Conservation (phyloP, 2,113 vertebrate genomes). For the Glareola pratincola region DNA sequence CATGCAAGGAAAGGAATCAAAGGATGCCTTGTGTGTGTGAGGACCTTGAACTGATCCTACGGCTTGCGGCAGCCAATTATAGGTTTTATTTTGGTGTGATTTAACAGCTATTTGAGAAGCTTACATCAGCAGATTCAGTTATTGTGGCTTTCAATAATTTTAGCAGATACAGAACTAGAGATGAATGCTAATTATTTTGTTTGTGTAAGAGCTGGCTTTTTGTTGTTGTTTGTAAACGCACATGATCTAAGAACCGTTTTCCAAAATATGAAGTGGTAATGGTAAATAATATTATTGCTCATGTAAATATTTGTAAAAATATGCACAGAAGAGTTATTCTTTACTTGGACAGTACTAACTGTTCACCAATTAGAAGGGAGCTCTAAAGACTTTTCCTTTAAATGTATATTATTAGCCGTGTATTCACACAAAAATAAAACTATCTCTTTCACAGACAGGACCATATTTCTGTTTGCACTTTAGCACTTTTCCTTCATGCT, state of each 20-base stretch:
- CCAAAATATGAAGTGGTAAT: background rate
- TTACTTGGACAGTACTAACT: background rate
- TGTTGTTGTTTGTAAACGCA: background rate
- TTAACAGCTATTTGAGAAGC: background rate
- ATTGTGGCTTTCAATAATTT: background rate
- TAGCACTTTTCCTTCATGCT: background rate
- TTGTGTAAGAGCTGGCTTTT: background rate
- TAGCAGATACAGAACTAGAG: background rate
- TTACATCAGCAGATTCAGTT: background rate
- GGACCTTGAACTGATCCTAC: conserved; percentile 12
- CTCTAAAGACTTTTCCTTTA: background rate
- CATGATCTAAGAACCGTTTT: background rate
- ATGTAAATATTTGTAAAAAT: conserved; percentile 6
- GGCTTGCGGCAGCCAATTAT: background rate
- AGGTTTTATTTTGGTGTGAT: background rate
- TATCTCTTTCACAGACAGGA: background rate
- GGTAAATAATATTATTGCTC: background rate
- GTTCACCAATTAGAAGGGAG: background rate
- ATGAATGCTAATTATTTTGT: background rate
- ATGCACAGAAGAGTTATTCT: background rate
- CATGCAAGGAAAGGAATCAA: background rate
- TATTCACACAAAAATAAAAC: background rate
- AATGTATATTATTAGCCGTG: background rate
- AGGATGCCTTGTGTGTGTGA: background rate
- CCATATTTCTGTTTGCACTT: background rate